A percentile compares a stretch with the other conserved stretches of the same genome.
phyloP scores from a whole-genome alignment of 2,888 invertebrate genomes.

The Xestobium rufovillosum region DNA sequence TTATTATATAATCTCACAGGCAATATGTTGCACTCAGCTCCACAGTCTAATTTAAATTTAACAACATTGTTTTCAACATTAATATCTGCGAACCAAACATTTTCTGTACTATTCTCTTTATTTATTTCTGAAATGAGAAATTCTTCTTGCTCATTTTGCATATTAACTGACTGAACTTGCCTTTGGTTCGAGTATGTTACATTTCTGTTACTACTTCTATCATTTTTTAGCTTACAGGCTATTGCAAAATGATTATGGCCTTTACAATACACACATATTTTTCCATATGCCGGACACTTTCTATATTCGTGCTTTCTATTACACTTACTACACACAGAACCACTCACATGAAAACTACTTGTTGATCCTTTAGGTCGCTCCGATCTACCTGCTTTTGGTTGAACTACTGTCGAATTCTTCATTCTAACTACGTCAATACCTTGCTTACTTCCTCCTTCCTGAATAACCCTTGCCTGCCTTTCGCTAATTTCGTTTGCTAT shows the following conservation, averaged over 20 bases:
- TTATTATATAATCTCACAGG: constrained; percentile 7
- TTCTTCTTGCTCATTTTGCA: too few species aligned
- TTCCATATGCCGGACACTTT: constrained; percentile 19
- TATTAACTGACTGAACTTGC: too few species aligned
- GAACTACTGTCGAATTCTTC: constrained; percentile 7
- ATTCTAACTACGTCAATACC: constrained; percentile 4
- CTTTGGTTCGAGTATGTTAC: constrained; percentile 3
- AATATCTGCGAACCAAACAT: too few species aligned
- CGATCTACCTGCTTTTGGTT: constrained; percentile 3
- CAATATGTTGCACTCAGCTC: constrained; percentile 15
- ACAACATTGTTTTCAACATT: too few species aligned
- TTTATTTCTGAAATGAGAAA: too few species aligned
- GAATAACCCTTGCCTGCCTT: constrained; percentile 13
- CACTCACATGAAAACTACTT: neutral
- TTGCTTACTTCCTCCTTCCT: too few species aligned
- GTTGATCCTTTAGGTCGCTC: neutral
- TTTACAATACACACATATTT: constrained; percentile 12
- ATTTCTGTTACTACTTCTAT: constrained; percentile 6
- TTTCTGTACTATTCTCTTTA: too few species aligned
- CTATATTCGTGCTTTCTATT: constrained; percentile 12
- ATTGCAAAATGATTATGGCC: constrained; percentile 17
- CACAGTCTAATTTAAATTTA: constrained; percentile 16
- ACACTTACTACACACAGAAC: constrained; percentile 18
- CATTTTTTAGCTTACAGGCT: constrained; percentile 12
- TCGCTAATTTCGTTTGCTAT: constrained; percentile 21